Evolutionary conservation across 1,140 invertebrate species (phyloP).

Genomic region (Drosophila albomicans): DNA sequence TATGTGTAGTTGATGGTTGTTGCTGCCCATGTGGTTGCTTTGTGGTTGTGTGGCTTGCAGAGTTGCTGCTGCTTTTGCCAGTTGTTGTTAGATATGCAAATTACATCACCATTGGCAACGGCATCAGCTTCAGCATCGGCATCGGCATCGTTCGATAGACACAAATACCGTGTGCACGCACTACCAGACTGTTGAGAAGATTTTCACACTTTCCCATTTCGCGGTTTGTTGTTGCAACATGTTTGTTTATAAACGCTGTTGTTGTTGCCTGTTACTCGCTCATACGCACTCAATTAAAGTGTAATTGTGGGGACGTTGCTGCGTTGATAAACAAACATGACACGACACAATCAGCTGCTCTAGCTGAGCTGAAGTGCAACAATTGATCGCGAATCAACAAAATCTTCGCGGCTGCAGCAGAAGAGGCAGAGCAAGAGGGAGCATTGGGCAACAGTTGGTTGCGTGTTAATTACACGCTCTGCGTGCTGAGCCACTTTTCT

Average conservation of each 20-base stretch:
- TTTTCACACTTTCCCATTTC: conserved; percentile 63
- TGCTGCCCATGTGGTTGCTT: conserved; percentile 56
- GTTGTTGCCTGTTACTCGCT: conserved; percentile 38
- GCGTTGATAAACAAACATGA: conserved; percentile 43
- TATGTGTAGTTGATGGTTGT: conserved; percentile 51
- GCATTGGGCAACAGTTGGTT: conserved; percentile 65
- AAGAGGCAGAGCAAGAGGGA: neutral
- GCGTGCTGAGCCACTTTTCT: conserved; percentile 52
- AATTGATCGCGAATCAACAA: conserved; percentile 20
- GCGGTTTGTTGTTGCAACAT: conserved; percentile 31
- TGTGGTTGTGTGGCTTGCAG: conserved; percentile 32
- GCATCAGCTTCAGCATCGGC: conserved; percentile 56
- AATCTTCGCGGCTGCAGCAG: neutral
- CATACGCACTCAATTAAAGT: conserved; percentile 65
- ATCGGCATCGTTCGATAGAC: conserved; percentile 42
- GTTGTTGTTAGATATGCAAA: conserved; percentile 69
- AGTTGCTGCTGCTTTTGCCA: conserved; percentile 36
- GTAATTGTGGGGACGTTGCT: conserved; percentile 67
- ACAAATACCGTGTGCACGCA: conserved; percentile 33
- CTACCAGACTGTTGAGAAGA: neutral
- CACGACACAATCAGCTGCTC: conserved; percentile 54
- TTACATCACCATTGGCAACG: conserved; percentile 65
- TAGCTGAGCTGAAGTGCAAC: conserved; percentile 26
- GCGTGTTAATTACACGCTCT: conserved; percentile 63
- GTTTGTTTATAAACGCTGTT: conserved; percentile 50